Percentiles rank a stretch among this genome's conserved stretches.
These are phyloP conservation scores for Carcina quercana DNA, from an alignment of 2,888 invertebrate genomes.

Conservation along the genomic window DNA sequence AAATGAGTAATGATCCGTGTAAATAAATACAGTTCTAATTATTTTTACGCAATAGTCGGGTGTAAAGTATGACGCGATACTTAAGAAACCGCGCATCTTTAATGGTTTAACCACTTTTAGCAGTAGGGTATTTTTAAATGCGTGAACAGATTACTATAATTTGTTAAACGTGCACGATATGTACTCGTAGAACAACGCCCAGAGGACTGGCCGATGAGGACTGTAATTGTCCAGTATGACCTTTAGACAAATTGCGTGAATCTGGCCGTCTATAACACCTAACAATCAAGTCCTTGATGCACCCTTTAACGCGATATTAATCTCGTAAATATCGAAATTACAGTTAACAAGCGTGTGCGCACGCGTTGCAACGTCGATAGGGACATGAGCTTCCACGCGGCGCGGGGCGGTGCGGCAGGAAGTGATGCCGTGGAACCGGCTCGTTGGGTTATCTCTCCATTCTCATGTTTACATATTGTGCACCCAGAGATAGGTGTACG, in stretches of 20 bases:
- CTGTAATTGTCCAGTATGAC: slow-evolving; percentile 28
- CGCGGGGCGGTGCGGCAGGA: no score
- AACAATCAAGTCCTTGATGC: slow-evolving; percentile 24
- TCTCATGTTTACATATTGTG: slow-evolving; percentile 41
- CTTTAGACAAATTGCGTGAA: slow-evolving; percentile 34
- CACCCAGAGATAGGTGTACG: not conserved
- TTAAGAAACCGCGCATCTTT: not conserved
- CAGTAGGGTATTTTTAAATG: slow-evolving; percentile 15
- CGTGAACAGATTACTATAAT: slow-evolving; percentile 20
- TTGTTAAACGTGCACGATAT: slow-evolving; percentile 21
- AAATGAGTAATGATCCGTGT: no score
- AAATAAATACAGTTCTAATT: slow-evolving; percentile 4
- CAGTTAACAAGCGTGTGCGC: slow-evolving; percentile 30
- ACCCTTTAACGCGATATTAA: slow-evolving; percentile 34
- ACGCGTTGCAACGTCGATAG: slow-evolving; percentile 34
- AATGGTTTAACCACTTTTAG: slow-evolving; percentile 1
- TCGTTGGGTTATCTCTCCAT: slow-evolving; percentile 37
- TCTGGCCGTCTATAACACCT: slow-evolving; percentile 24
- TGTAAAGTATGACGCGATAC: slow-evolving; percentile 3
- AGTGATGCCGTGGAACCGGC: slow-evolving; percentile 44
- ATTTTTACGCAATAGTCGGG: slow-evolving; percentile 3
- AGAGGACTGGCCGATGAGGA: slow-evolving; percentile 16
- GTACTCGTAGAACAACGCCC: slow-evolving; percentile 22
- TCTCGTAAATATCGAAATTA: slow-evolving; percentile 33
- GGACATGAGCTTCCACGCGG: slow-evolving; percentile 31